Base-by-base conservation (phyloP, 2,888 invertebrate genomes). In the Epirrita christyi region DNA sequence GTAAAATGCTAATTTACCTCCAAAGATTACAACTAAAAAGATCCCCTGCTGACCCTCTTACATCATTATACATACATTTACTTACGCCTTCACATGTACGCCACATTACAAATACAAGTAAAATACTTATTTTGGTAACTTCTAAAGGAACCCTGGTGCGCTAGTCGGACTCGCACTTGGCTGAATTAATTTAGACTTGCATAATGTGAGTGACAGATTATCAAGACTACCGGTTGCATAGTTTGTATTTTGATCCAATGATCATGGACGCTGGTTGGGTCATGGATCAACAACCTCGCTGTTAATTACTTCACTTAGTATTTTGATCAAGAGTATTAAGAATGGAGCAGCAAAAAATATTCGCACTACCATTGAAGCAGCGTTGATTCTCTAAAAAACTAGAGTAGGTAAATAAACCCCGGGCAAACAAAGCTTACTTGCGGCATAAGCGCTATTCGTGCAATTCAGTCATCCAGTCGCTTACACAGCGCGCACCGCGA, bases 351-450 rank as follows among this genome's bases (percentile, higher is more conserved):
- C 59, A 71, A 71, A 77, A 77, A 77, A 70, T 70, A 78, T 80
- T 85, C 80, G 69, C 71, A 68, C 65, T 60, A 41, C 40, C 44
- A 36, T 55, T 36, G 34, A 55, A 58, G 36, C 63, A 76, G 65
- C 78, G 80, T 84, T 81, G 82, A 72, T 79, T 70, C 76, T 80
- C 80, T 83, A 85, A 88, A 87, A 88, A 85, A 82, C 73, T 79
- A 68, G 80, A 80, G 82, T 81, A 82, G 76, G 77, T 84, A 83
- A 81, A 77, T 84, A 83, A 81, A 77, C 75, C 80, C 72, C 75
- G 59, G 63, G 62, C 82, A 83, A 86, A 86, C 86, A 87, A 81
- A 82, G 83, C 82, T 80, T 73, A 72, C 79, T 79, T 76, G 73
- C 72, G 71, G 70, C 66, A 62, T 49, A 21, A 21, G 21, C 21